Percentiles rank a stretch among this genome's conserved stretches.
phyloP scores from a whole-genome alignment of 2,113 vertebrate species.

The Myiozetetes cayanensis region DNA sequence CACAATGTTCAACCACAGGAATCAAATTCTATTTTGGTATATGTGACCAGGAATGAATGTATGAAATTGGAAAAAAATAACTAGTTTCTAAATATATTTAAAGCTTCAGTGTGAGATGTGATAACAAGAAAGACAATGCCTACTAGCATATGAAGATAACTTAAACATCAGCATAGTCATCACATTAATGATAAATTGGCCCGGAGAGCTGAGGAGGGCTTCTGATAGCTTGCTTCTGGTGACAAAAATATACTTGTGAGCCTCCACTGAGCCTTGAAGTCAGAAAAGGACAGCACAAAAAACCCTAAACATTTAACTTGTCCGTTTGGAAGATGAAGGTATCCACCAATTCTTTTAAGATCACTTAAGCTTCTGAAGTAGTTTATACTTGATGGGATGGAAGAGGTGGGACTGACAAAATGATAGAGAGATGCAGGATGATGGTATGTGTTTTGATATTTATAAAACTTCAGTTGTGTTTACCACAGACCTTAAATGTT shows the following conservation, averaged over 20 bases:
- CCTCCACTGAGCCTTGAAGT: neutral
- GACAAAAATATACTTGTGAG: neutral
- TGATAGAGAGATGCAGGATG: neutral
- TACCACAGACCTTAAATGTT: neutral
- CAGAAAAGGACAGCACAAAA: neutral
- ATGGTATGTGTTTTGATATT: neutral
- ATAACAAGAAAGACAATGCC: neutral
- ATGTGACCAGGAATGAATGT: neutral
- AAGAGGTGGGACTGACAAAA: neutral
- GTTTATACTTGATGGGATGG: neutral
- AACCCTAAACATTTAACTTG: neutral
- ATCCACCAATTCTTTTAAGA: neutral
- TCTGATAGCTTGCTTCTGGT: neutral
- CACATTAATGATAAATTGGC: neutral
- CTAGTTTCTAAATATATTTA: neutral
- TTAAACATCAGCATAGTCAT: neutral
- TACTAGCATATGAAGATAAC: neutral
- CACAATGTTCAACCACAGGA: neutral
- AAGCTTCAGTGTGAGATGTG: neutral
- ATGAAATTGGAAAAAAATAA: neutral
- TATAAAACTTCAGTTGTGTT: neutral
- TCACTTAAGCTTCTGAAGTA: neutral
- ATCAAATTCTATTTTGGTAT: neutral
- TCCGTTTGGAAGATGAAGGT: neutral
- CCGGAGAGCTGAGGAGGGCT: neutral